These are phyloP conservation scores for Phorcus lineatus DNA, from an alignment of 2,888 invertebrate species.

Conservation along the genomic window DNA sequence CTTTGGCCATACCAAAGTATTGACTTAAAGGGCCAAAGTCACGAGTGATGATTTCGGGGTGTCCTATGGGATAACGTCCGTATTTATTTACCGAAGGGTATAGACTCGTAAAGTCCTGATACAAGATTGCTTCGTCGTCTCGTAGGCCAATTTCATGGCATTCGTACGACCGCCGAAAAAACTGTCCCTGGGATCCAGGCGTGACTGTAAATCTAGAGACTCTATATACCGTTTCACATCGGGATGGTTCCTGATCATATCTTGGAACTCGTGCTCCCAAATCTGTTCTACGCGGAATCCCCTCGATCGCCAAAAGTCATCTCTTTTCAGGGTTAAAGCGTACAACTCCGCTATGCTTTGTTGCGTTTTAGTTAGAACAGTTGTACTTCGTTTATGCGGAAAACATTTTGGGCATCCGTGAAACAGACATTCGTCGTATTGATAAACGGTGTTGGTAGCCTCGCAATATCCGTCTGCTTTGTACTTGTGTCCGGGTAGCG, in stretches of 20 bases:
- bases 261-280: constrained; percentile 54
- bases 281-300: constrained; percentile 43
- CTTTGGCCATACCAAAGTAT: constrained; percentile 42
- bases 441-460: not conserved
- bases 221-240: not conserved
- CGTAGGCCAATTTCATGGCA: constrained; percentile 48
- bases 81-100: not conserved
- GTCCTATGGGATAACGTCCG: not conserved
- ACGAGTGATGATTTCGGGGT: not conserved
- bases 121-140: constrained; percentile 47
- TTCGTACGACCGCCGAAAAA: constrained; percentile 60
- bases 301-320: not conserved
- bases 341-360: constrained; percentile 29
- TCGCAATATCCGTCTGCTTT: not conserved
- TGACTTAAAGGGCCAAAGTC: constrained; percentile 38
- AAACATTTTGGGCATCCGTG: constrained; percentile 2
- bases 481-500: not conserved
- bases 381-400: not conserved
- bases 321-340: constrained; percentile 26
- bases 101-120: constrained; percentile 42
- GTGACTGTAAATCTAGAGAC: constrained; percentile 1
- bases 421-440: not conserved
- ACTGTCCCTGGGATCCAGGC: constrained; percentile 50
- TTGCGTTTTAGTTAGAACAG: not conserved
- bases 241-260: not conserved